phyloP scores from a whole-genome alignment of 2,113 vertebrate species.

The Macrotus californicus region DNA sequence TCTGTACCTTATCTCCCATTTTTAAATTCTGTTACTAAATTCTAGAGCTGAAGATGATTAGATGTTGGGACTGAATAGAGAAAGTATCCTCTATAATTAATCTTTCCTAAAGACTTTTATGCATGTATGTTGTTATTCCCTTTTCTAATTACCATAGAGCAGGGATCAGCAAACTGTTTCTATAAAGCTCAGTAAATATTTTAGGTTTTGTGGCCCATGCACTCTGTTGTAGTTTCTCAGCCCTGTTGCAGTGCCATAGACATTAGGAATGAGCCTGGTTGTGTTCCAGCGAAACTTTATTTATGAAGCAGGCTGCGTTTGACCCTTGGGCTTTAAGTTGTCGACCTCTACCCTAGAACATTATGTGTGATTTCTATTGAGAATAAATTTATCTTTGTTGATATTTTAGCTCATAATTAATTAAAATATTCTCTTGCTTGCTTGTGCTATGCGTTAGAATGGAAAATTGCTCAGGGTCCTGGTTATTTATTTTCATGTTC shows the following conservation, averaged over 20 bases:
- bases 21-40: constrained; percentile 35
- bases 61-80: not conserved
- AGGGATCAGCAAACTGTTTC: not conserved
- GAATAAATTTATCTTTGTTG: constrained; percentile 4
- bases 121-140: not conserved
- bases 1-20: not conserved
- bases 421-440: not conserved
- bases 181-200: constrained; percentile 14
- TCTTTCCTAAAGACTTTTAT: not conserved
- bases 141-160: constrained; percentile 7
- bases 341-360: not conserved
- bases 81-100: not conserved
- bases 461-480: not conserved
- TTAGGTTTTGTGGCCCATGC: not conserved
- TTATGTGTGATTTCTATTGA: not conserved
- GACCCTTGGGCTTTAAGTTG: not conserved
- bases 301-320: not conserved
- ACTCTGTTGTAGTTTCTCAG: not conserved
- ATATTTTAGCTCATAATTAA: constrained; percentile 3
- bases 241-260: not conserved
- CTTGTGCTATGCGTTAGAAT: not conserved
- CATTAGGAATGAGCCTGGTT: not conserved
- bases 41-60: constrained; percentile 37
- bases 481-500: not conserved
- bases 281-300: not conserved